A percentile compares a stretch with the other conserved stretches of the same genome.
Evolutionary conservation across 2,888 invertebrate species (phyloP).

Genomic region (Dasysyrphus albostriatus): DNA sequence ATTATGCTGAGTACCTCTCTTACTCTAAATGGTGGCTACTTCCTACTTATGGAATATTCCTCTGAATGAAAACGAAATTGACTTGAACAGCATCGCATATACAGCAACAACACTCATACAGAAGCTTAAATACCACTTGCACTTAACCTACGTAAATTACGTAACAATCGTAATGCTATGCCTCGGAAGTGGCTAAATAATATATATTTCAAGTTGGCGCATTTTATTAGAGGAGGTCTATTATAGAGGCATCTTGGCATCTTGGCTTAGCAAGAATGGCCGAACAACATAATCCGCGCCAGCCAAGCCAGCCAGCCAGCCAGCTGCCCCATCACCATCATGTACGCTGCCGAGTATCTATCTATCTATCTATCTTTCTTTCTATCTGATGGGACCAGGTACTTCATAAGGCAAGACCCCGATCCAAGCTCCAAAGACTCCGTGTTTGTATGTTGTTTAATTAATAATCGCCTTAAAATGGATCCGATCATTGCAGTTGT

Average conservation of each 20-base stretch:
- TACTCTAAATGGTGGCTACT: constrained; percentile 1
- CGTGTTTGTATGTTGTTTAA: constrained; percentile 62
- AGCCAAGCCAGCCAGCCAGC: background rate
- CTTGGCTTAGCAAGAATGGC: constrained; percentile 20
- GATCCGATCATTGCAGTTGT: constrained; percentile 36
- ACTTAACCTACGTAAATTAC: constrained; percentile 74
- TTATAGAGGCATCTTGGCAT: background rate
- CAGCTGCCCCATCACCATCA: constrained; percentile 45
- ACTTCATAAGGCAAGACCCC: constrained; percentile 17
- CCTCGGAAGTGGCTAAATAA: constrained; percentile 66
- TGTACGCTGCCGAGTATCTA: constrained; percentile 6
- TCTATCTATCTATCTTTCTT: constrained; percentile 1
- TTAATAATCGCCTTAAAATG: constrained; percentile 72
- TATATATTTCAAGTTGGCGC: constrained; percentile 47
- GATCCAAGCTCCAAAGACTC: constrained; percentile 2
- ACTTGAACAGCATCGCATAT: constrained; percentile 2
- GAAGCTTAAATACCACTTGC: constrained; percentile 69
- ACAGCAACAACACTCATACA: constrained; percentile 38
- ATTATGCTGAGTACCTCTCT: constrained; percentile 14
- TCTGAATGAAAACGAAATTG: constrained; percentile 65
- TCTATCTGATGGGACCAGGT: constrained; percentile 24
- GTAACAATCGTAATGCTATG: constrained; percentile 64
- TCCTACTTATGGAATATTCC: constrained; percentile 40
- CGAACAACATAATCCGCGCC: constrained; percentile 68
- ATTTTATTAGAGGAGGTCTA: constrained; percentile 24